Evolutionary conservation across 1,140 invertebrate genomes (phyloP).

Genomic region (Asbolus verrucosus): DNA sequence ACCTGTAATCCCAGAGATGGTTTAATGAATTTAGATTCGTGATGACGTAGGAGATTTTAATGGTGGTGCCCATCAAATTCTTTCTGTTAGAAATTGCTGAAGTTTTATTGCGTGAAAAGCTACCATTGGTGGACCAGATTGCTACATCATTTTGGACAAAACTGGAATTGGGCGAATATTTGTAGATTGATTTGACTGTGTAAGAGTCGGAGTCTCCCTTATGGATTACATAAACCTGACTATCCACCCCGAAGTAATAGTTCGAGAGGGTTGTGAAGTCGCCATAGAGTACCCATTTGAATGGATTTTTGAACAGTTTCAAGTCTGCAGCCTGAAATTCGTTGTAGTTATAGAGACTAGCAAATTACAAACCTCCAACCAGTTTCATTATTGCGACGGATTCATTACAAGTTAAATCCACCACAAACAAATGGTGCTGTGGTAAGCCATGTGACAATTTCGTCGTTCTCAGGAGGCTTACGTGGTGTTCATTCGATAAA

Average conservation of each 20-base stretch:
- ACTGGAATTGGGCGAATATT: not conserved
- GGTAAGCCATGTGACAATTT: not conserved
- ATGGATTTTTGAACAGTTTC: not conserved
- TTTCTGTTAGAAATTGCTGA: not conserved
- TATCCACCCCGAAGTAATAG: slow-evolving; percentile 5
- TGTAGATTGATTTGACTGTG: slow-evolving; percentile 7
- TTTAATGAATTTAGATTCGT: slow-evolving; percentile 69
- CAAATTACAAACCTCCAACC: not conserved
- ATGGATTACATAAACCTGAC: slow-evolving; percentile 10
- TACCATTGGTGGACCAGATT: too few species aligned
- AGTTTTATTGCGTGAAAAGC: too few species aligned
- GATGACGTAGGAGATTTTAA: slow-evolving; percentile 65
- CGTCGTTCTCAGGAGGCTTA: not conserved
- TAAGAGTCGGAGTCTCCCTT: not conserved
- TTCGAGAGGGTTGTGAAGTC: not conserved
- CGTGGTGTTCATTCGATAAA: not conserved
- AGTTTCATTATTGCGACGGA: not conserved
- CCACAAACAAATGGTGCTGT: slow-evolving; percentile 2
- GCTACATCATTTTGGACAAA: not conserved
- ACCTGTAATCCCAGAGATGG: slow-evolving; percentile 70
- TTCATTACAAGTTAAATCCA: slow-evolving; percentile 12
- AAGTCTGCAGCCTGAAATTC: slow-evolving; percentile 21
- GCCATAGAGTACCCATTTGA: slow-evolving; percentile 1
- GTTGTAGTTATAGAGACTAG: not conserved
- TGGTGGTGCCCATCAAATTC: slow-evolving; percentile 22